Evolutionary conservation across 2,888 invertebrate genomes (phyloP), one percentile per base, ranked within the genome.

Genomic region (Penaeus monodon): DNA sequence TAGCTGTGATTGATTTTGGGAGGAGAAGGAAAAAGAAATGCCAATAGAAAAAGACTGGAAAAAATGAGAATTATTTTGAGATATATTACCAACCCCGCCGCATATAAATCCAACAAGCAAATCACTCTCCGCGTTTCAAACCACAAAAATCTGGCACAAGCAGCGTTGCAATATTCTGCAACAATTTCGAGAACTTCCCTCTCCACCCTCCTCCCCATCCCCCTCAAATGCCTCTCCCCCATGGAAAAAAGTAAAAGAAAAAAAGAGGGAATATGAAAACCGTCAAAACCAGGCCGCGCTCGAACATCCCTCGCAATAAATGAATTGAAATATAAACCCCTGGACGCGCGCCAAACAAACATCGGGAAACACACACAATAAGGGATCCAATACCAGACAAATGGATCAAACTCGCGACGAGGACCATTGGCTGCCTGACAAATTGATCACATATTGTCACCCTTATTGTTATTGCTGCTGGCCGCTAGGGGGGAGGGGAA

Each of bases 391-490:
- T 84, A 66, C 84, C 78, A 57, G 78, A 84, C 84, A 84, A 84
- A 84, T 84, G 84, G 78, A 84, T 84, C 84, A 84, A 84, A 84
- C 77, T 65, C 68, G 68, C 84, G 33, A 66, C 77, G 84, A 84
- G 64, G 65, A 66, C 78, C 84, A 84, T 78, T 84, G 84, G 84
- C 65, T 78, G 84, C 77, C 78, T 84, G 84, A 84, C 84, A 84
- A 84, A 84, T 84, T 84, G 84, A 84, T 84, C 84, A 78, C 84
- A 78, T 84, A 78, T 77, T 84, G 78, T 84, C 78, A 78, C 33
- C 68, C 84, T 57, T 84, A 84, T 84, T 84, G 84, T 84, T 84
- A 84, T 84, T 84, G 84, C 49, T 38, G 49, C 65, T 64, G 66
- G 49, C 64, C 22, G 77, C 27, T 20, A 76, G 77, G 64, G 76